These are phyloP conservation scores for Tipula confusa DNA, from an alignment of 2,888 invertebrate genomes.

Conservation along the genomic window DNA sequence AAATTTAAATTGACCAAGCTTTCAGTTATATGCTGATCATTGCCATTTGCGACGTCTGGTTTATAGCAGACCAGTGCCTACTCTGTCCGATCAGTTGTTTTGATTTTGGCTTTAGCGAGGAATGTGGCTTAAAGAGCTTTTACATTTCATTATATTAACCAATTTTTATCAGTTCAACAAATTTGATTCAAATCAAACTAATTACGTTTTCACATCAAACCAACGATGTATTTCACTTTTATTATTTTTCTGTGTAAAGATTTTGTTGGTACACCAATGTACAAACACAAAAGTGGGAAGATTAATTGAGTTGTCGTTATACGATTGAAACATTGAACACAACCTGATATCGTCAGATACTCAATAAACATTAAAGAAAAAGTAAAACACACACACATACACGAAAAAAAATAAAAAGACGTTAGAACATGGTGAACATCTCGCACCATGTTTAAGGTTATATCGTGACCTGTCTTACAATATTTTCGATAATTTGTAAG, in stretches of 20 bases:
- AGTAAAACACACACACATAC: too few relatives aligned
- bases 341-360: not conserved
- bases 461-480: conserved; percentile 25
- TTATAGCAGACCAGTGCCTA: too few relatives aligned
- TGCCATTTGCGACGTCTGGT: too few relatives aligned
- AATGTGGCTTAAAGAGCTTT: too few relatives aligned
- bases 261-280: not conserved
- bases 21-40: too few relatives aligned
- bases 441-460: not conserved
- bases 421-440: conserved; percentile 15
- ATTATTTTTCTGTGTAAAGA: not conserved
- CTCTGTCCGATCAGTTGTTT: too few relatives aligned
- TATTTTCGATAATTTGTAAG: conserved; percentile 20
- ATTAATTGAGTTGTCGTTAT: conserved; percentile 16
- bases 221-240: not conserved
- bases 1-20: too few relatives aligned
- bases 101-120: too few relatives aligned
- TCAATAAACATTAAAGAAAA: not conserved
- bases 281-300: not conserved
- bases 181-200: not conserved
- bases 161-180: not conserved
- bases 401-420: not conserved
- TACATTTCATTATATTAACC: too few relatives aligned
- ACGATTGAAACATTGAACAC: not conserved
- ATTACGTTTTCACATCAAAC: not conserved